A percentile compares a stretch with the other conserved stretches of the same genome.
phyloP scores from a whole-genome alignment of 2,797 vertebrate genomes.

The Peromyscus eremicus region DNA sequence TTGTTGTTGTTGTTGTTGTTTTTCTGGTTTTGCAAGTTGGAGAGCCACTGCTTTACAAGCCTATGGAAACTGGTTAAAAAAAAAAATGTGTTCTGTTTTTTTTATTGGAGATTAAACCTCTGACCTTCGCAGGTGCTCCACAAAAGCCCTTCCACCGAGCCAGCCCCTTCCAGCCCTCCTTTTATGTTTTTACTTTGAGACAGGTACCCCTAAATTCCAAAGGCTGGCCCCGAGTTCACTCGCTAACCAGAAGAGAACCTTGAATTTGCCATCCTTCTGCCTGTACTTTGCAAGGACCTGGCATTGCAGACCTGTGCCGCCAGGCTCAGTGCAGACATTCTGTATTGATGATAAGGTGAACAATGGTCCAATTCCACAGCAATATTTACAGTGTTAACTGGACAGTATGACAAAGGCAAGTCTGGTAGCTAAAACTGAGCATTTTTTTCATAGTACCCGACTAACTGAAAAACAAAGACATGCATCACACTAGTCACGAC shows the following conservation, averaged over 20 bases:
- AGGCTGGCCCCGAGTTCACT: background rate
- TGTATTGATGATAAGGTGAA: background rate
- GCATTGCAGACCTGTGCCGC: background rate
- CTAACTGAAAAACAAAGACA: background rate
- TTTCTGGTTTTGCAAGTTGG: background rate
- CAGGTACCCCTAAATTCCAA: background rate
- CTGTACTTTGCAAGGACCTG: background rate
- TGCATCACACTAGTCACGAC: background rate
- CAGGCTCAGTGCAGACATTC: background rate
- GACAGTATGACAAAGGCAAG: background rate
- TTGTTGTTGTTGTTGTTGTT: no score
- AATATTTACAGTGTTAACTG: background rate
- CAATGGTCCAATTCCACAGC: background rate
- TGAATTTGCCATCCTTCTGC: background rate
- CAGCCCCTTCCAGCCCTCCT: background rate
- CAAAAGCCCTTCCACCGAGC: background rate
- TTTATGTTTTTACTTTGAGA: no score
- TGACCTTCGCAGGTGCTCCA: background rate
- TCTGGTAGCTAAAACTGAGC: background rate
- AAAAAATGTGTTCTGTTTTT: background rate
- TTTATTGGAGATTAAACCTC: background rate
- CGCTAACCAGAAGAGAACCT: background rate
- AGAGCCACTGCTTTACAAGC: background rate
- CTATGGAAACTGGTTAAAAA: background rate
- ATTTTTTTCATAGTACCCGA: background rate